A percentile compares a stretch with the other conserved stretches of the same genome.
Conservation (phyloP, 2,113 vertebrate species). For the Lagopus muta region DNA sequence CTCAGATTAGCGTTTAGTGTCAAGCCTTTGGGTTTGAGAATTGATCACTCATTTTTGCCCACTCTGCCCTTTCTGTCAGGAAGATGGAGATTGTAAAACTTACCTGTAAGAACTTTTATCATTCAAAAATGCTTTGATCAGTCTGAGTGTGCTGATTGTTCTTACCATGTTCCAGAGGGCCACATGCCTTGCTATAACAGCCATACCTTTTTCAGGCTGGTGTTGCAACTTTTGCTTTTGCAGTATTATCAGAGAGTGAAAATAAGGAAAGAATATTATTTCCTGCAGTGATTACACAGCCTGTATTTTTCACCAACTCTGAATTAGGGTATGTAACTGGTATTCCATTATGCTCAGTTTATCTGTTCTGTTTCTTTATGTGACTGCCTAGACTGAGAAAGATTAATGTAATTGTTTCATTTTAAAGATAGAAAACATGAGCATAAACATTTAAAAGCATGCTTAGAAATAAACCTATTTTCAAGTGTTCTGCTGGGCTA, state of each 20-base stretch:
- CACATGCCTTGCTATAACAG: not conserved
- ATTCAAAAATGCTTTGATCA: not conserved
- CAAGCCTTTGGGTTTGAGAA: not conserved
- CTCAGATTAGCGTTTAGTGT: not conserved
- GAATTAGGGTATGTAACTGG: not conserved
- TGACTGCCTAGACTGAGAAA: not conserved
- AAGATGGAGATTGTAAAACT: not conserved
- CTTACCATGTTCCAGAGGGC: not conserved
- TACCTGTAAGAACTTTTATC: not conserved
- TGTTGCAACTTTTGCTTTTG: not conserved
- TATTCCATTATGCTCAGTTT: not conserved
- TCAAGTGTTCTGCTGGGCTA: not conserved
- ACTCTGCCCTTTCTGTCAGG: not conserved
- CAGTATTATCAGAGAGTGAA: not conserved
- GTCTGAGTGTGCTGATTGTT: accelerated
- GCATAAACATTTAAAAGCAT: not conserved
- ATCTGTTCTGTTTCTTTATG: not conserved
- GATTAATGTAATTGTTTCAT: not conserved
- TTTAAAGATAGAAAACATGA: not conserved
- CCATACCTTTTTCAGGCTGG: not conserved
- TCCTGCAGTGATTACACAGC: not conserved
- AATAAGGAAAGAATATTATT: not conserved
- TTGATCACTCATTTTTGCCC: not conserved
- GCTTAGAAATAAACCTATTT: not conserved
- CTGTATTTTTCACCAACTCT: not conserved